A percentile compares a stretch with the other conserved stretches of the same genome.
Conservation (phyloP, 2,113 vertebrate genomes). For the Helogale parvula region DNA sequence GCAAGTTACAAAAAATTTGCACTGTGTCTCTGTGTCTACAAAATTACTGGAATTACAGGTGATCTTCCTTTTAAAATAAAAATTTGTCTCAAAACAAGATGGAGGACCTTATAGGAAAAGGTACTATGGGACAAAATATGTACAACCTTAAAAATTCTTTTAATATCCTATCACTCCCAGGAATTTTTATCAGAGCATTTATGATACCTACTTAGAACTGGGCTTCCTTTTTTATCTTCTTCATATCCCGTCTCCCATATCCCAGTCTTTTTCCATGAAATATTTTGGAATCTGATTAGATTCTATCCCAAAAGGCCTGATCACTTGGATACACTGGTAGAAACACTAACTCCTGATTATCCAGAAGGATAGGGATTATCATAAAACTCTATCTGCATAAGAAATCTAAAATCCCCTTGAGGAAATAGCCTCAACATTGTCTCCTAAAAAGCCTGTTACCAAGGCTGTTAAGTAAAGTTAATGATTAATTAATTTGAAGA, state of each 20-base stretch:
- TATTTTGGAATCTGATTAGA: constrained; percentile 34
- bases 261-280: constrained; percentile 18
- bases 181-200: neutral
- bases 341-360: constrained; percentile 36
- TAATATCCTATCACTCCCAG: neutral
- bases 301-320: neutral
- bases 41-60: constrained; percentile 31
- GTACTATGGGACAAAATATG: neutral
- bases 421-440: neutral
- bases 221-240: neutral
- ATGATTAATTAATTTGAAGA: constrained; percentile 5
- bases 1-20: constrained; percentile 2
- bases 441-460: neutral
- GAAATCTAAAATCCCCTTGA: constrained; percentile 32
- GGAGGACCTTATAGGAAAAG: neutral
- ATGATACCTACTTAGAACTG: neutral
- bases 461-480: constrained; percentile 1
- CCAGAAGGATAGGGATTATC: neutral
- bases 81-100: constrained; percentile 18
- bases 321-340: constrained; percentile 12
- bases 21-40: neutral
- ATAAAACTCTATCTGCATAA: neutral
- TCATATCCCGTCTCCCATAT: neutral
- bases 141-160: constrained; percentile 3
- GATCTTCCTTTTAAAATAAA: constrained; percentile 18